phyloP scores from a whole-genome alignment of 2,888 invertebrate species.

The Calliopum simillimum region DNA sequence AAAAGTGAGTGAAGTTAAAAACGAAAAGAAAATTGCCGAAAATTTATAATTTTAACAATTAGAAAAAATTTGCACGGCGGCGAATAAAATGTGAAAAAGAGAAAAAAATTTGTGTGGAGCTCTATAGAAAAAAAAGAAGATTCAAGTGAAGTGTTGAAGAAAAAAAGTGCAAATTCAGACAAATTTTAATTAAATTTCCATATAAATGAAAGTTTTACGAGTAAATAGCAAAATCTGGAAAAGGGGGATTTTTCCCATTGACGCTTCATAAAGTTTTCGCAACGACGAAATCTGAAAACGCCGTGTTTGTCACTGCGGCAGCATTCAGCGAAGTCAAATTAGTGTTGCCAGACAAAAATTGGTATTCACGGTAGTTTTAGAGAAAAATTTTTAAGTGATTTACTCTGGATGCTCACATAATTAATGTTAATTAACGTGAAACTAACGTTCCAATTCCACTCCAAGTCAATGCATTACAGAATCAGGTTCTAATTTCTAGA shows the following conservation, averaged over 20 bases:
- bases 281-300: conserved; percentile 47
- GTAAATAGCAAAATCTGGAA: background rate
- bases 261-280: conserved; percentile 51
- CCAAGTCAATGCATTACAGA: too few relatives aligned
- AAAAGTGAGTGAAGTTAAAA: conserved; percentile 43
- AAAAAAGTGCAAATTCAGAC: conserved; percentile 38
- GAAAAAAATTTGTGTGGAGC: conserved; percentile 46
- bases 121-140: conserved; percentile 34
- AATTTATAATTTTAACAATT: conserved; percentile 33
- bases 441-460: too few relatives aligned
- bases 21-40: conserved; percentile 35
- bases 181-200: conserved; percentile 19
- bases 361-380: too few relatives aligned
- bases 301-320: conserved; percentile 26
- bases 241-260: conserved; percentile 20
- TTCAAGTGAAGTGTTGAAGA: conserved; percentile 6
- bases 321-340: conserved; percentile 39
- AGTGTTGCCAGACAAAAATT: too few relatives aligned
- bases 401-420: too few relatives aligned
- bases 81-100: conserved; percentile 49
- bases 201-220: too few relatives aligned
- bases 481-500: too few relatives aligned
- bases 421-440: too few relatives aligned
- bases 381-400: too few relatives aligned
- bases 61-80: conserved; percentile 56